phyloP scores from a whole-genome alignment of 1,140 invertebrate species.

The Meloidogyne hapla region DNA sequence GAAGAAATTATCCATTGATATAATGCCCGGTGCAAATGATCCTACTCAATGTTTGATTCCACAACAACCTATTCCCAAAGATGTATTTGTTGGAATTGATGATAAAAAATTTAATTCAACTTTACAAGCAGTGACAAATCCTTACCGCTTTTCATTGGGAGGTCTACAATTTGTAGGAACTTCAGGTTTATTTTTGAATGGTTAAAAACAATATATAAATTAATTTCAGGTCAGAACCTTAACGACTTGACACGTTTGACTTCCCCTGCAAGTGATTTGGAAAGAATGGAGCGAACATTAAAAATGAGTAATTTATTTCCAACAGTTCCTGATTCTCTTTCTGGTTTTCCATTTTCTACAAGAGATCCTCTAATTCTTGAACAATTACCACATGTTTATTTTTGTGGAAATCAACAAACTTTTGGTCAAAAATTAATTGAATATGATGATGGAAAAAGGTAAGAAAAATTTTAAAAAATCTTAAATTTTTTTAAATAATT shows the following conservation, averaged over 20 bases:
- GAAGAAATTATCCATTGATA: neutral
- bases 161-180: conserved; percentile 43
- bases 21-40: conserved; percentile 43
- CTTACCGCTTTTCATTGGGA: conserved; percentile 40
- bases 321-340: conserved; percentile 50
- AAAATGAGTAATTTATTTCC: conserved; percentile 25
- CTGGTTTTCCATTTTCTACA: conserved; percentile 78
- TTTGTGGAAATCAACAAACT: conserved; percentile 79
- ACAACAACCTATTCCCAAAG: conserved; percentile 38
- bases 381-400: conserved; percentile 83
- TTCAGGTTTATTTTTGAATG: conserved; percentile 46
- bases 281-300: conserved; percentile 42
- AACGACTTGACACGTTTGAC: conserved; percentile 41
- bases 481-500: neutral
- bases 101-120: conserved; percentile 4
- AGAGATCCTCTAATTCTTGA: conserved; percentile 84
- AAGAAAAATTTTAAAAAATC: conserved; percentile 2
- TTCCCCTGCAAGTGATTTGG: conserved; percentile 8
- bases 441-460: conserved; percentile 14
- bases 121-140: conserved; percentile 46
- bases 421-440: conserved; percentile 72
- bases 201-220: no score
- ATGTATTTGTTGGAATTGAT: neutral
- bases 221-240: conserved; percentile 47
- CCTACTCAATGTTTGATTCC: conserved; percentile 28